Evolutionary conservation across 2,113 vertebrate species (phyloP).

Genomic region (Nothoprocta pentlandii): DNA sequence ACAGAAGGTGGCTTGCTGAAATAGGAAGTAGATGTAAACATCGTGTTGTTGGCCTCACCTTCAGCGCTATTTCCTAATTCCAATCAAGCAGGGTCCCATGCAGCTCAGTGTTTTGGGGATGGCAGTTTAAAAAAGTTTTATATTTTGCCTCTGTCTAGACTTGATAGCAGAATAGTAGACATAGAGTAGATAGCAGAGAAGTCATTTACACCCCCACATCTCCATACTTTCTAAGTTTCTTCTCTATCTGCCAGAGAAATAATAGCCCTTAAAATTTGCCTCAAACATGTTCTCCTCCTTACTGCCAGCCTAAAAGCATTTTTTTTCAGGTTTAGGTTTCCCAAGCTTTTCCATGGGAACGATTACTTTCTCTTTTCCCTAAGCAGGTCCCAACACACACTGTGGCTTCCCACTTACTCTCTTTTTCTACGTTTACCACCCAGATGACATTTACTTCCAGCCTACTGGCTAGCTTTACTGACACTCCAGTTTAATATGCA

Average conservation of each 20-base stretch:
- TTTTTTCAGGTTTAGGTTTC: neutral
- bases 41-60: neutral
- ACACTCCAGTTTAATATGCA: neutral
- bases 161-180: neutral
- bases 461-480: constrained; percentile 38
- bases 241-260: neutral
- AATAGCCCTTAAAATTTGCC: neutral
- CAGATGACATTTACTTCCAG: constrained; percentile 49
- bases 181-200: neutral
- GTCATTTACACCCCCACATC: neutral
- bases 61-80: neutral
- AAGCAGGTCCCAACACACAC: constrained; percentile 1
- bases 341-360: neutral
- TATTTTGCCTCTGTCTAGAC: neutral
- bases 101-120: neutral
- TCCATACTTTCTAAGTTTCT: neutral
- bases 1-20: neutral
- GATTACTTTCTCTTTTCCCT: neutral
- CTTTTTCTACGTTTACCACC: neutral
- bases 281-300: neutral
- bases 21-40: neutral
- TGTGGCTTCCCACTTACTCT: constrained; percentile 10
- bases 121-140: neutral
- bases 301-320: neutral
- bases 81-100: neutral